phyloP scores from a whole-genome alignment of 2,888 invertebrate genomes.

The Polydrusus tereticollis region DNA sequence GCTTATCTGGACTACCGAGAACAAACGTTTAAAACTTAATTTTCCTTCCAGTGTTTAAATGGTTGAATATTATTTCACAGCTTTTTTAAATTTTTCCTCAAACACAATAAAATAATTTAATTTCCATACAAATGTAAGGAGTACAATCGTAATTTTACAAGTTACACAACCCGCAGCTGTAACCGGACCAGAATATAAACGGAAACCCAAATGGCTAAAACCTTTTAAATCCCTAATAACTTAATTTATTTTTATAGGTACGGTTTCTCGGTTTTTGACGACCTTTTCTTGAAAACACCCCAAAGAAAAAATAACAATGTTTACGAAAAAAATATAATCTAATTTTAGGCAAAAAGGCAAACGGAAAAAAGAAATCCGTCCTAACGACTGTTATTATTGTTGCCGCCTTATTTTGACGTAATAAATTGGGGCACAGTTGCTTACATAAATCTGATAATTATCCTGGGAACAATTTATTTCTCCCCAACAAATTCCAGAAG shows the following conservation, averaged over 20 bases:
- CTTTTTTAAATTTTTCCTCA: too few species aligned
- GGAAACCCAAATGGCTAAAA: conserved; percentile 32
- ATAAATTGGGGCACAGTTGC: background rate
- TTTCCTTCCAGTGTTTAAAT: too few species aligned
- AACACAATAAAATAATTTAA: too few species aligned
- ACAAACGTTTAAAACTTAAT: too few species aligned
- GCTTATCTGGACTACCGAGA: too few species aligned
- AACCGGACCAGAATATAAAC: background rate
- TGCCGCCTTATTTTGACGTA: background rate
- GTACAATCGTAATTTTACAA: background rate
- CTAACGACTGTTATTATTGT: conserved; percentile 1
- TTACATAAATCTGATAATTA: background rate
- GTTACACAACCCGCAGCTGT: background rate
- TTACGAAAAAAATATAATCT: conserved; percentile 15
- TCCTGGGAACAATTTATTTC: background rate
- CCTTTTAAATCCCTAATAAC: conserved; percentile 41
- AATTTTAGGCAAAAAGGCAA: conserved; percentile 20
- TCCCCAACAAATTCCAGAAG: too few species aligned
- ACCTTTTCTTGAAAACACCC: conserved; percentile 10
- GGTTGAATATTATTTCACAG: too few species aligned
- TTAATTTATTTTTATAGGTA: conserved; percentile 44
- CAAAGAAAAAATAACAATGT: conserved; percentile 23
- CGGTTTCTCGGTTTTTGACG: conserved; percentile 37
- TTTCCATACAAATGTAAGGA: background rate
- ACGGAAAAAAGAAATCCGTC: background rate